Base-by-base conservation (phyloP, 2,797 vertebrate genomes). In the Lates japonicus region DNA sequence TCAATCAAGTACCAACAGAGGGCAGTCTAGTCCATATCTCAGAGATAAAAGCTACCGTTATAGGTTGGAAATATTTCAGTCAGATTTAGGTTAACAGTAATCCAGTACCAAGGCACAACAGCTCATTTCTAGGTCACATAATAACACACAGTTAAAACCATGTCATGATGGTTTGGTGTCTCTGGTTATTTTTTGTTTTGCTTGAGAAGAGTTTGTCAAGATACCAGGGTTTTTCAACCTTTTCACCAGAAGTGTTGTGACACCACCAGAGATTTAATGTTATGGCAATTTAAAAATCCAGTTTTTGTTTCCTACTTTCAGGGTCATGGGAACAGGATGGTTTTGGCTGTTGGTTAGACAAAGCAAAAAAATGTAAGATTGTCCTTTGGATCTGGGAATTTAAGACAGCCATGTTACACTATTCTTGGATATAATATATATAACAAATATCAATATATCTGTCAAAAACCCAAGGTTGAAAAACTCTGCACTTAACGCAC, bases 61-160 rank as follows among this genome's bases (percentile, higher is more conserved):
- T 67, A 29, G 58, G 42, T 48, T 70, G 61, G 37, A 72, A 64
- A 70, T 70, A 48, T 65, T 78, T 77, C 58, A 72, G 58, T 81
- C 69, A 42, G 48, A 70, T 85, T 85, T 67, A 75, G 51, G 25
- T 25, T 69, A 88, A 91, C 86, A 91, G 87, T 91, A 78, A 90
- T 85, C 39, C 61, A 88, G 86, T 86, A 90, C 86, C 88, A 93
- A 94, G 93, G 94, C 93, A 94, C 92, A 85, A 87, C 87, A 90
- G 90, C 89, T 93, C 83, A 74, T 81, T 48, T 69, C 75, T 41
- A 70, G 70, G 71, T 88, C 89, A 77, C 72, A 48, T 63, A 48
- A 46, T 8, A 54, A 54, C 75, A 54, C 75, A 74, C 74, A 44
- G 62, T 64, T 59, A n/a, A 51, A 78, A 70, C 74, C n/a, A 29